These are phyloP conservation scores for Rynchops niger DNA, from an alignment of 2,113 vertebrate genomes.

Conservation along the genomic window DNA sequence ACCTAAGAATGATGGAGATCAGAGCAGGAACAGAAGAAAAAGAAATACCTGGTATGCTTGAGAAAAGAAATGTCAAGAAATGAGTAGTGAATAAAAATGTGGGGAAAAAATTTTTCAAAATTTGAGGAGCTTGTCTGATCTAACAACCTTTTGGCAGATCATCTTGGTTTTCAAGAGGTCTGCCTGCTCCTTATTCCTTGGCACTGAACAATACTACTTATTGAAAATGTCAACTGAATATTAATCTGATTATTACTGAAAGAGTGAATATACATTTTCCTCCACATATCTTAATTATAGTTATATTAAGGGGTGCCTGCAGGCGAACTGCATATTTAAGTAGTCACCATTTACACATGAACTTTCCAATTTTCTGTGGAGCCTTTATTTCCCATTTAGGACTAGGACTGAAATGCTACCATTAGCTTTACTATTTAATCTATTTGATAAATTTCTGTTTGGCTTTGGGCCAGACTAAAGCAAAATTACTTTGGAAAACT, in stretches of 20 bases:
- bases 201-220: neutral
- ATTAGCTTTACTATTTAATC: constrained; percentile 26
- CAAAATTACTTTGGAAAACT: constrained; percentile 19
- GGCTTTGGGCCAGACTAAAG: neutral
- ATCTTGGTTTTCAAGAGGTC: neutral
- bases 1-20: neutral
- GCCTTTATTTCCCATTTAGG: constrained; percentile 20
- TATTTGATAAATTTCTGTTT: constrained; percentile 18
- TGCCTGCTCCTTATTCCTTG: neutral
- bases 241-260: neutral
- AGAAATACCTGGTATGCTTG: neutral
- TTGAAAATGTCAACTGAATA: neutral
- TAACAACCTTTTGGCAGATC: neutral
- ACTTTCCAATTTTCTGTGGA: constrained; percentile 12
- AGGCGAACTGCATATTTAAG: neutral
- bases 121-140: neutral
- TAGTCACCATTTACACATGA: neutral
- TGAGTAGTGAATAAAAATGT: neutral
- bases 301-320: neutral
- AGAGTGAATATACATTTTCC: neutral
- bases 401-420: neutral
- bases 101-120: neutral
- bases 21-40: neutral
- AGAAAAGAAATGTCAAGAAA: neutral
- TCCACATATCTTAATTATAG: neutral